A percentile compares a stretch with the other conserved stretches of the same genome.
Evolutionary conservation across 1,140 invertebrate species (phyloP).

Genomic region (Eufriesea mexicana): DNA sequence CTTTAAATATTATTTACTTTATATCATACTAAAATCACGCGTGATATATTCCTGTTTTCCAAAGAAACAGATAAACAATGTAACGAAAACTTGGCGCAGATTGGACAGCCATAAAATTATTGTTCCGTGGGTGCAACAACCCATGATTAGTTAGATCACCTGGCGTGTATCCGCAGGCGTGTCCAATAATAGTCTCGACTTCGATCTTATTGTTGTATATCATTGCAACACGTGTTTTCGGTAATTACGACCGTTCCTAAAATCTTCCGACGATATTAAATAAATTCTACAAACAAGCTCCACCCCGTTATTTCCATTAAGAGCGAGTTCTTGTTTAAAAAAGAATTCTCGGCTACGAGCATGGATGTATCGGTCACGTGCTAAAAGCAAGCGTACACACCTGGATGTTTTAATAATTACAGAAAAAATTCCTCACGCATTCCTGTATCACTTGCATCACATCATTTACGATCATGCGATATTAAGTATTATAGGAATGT

Average conservation of each 20-base stretch:
- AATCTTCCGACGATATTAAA: not conserved
- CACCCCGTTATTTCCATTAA: not conserved
- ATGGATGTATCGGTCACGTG: not conserved
- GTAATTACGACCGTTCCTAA: not conserved
- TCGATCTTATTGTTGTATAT: not conserved
- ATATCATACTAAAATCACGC: too few relatives aligned
- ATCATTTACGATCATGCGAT: too few relatives aligned
- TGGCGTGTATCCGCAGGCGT: slow-evolving; percentile 12
- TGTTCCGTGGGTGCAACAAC: not conserved
- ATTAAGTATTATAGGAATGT: too few relatives aligned
- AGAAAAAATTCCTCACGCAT: not conserved
- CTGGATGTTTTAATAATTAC: not conserved
- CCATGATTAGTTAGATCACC: not conserved
- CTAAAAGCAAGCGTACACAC: not conserved
- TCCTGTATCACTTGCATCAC: not conserved
- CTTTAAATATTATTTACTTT: too few relatives aligned
- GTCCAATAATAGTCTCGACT: not conserved
- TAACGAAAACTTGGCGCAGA: not conserved
- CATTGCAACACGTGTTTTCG: not conserved
- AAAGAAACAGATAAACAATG: not conserved
- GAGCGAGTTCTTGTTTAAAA: not conserved
- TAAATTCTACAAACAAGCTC: not conserved
- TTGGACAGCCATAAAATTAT: not conserved
- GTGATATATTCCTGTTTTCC: not conserved
- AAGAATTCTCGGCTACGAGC: not conserved